These are phyloP conservation scores for Rana temporaria DNA, from an alignment of 2,113 vertebrate genomes.

Conservation along the genomic window DNA sequence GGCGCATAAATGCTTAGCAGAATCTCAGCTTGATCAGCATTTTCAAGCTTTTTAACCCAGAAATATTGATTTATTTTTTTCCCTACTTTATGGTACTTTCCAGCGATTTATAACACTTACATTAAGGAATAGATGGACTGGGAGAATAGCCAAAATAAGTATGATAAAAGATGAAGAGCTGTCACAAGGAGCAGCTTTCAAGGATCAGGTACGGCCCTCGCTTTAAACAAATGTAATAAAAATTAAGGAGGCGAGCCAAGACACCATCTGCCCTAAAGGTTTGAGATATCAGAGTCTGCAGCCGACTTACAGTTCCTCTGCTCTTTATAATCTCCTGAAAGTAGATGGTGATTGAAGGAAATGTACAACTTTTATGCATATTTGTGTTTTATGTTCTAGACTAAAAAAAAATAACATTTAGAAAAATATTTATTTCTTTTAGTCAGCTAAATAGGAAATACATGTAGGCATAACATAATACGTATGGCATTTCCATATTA, in stretches of 20 bases:
- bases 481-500: too few species aligned
- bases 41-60: slow-evolving; percentile 78
- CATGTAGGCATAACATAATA: too few species aligned
- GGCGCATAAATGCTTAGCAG: slow-evolving; percentile 50
- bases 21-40: slow-evolving; percentile 72
- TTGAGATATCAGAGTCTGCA: slow-evolving; percentile 25
- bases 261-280: slow-evolving; percentile 42
- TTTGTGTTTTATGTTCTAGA: too few species aligned
- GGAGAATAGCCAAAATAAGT: slow-evolving; percentile 74
- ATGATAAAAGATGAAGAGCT: slow-evolving; percentile 73
- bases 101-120: slow-evolving; percentile 80
- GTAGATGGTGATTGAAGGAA: not conserved
- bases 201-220: slow-evolving; percentile 65
- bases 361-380: too few species aligned
- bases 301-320: not conserved
- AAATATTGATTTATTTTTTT: slow-evolving; percentile 81
- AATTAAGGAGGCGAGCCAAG: slow-evolving; percentile 49
- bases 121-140: slow-evolving; percentile 77
- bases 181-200: slow-evolving; percentile 71
- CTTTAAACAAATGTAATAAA: slow-evolving; percentile 64
- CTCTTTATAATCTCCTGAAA: not conserved
- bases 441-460: too few species aligned
- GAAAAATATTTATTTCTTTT: too few species aligned
- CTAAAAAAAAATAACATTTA: too few species aligned
- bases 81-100: slow-evolving; percentile 77